Percentiles rank a stretch among this genome's conserved stretches.
These are phyloP conservation scores for Phylloscopus trochilus DNA, from an alignment of 2,113 vertebrate species.

Conservation along the genomic window DNA sequence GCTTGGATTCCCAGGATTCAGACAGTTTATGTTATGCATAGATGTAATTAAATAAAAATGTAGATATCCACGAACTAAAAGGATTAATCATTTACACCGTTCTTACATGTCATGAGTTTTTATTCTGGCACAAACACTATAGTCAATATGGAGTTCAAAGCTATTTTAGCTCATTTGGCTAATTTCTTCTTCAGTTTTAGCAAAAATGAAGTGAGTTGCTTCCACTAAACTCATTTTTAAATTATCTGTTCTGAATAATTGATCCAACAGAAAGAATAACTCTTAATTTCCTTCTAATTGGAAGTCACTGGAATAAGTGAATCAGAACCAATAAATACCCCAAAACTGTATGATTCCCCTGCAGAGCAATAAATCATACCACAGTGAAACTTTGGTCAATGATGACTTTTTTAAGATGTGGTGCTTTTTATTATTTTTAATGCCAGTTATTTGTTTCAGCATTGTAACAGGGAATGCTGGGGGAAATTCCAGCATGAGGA, in stretches of 20 bases:
- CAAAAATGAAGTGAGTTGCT: slow-evolving; percentile 22
- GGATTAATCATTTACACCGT: slow-evolving; percentile 39
- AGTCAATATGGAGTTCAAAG: slow-evolving; percentile 59
- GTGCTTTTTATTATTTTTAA: not conserved
- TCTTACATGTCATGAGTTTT: slow-evolving; percentile 28
- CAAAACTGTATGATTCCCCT: not conserved
- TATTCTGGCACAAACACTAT: slow-evolving; percentile 50
- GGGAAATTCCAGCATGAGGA: not conserved
- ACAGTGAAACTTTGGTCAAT: not conserved
- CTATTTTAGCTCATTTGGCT: slow-evolving; percentile 57
- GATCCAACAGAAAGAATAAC: slow-evolving; percentile 35
- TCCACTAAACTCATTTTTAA: not conserved
- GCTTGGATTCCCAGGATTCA: slow-evolving; percentile 47
- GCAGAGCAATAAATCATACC: not conserved
- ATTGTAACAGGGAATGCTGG: not conserved
- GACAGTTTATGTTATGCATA: slow-evolving; percentile 45
- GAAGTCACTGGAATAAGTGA: not conserved
- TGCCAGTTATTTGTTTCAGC: not conserved
- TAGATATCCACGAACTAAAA: slow-evolving; percentile 26
- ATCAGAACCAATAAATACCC: not conserved
- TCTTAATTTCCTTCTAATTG: not conserved
- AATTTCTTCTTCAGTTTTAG: slow-evolving; percentile 44
- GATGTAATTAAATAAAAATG: slow-evolving; percentile 55
- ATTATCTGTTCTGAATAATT: slow-evolving; percentile 24
- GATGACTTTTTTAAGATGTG: not conserved